These are phyloP conservation scores for Anguilla japonica DNA, from an alignment of 2,113 vertebrate species.

Conservation along the genomic window DNA sequence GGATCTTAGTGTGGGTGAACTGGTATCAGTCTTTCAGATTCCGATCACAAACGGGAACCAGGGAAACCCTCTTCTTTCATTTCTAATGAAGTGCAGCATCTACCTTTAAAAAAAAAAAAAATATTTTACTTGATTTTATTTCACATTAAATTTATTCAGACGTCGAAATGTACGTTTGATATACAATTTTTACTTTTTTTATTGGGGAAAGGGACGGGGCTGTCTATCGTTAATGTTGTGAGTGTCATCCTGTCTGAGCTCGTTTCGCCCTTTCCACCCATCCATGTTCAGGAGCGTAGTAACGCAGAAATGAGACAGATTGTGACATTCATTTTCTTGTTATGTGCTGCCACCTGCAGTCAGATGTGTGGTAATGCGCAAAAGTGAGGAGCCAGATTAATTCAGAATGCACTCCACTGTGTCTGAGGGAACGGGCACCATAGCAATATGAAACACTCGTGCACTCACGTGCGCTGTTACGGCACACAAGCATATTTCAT, in stretches of 20 bases:
- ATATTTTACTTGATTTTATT: neutral
- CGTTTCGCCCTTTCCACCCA: neutral
- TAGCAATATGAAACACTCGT: neutral
- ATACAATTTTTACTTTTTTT: neutral
- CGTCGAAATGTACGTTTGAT: constrained; percentile 14
- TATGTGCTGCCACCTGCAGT: constrained; percentile 12
- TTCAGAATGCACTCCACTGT: neutral
- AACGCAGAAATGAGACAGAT: neutral
- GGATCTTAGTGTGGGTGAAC: neutral
- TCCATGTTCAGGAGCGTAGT: neutral
- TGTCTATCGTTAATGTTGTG: neutral
- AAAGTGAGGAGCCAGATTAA: neutral
- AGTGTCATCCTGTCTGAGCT: neutral
- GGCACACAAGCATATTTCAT: neutral
- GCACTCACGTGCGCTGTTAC: neutral
- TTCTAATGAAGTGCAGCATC: neutral
- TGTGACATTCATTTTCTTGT: neutral
- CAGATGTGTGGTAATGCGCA: neutral
- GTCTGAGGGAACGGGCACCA: neutral
- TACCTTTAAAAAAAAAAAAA: neutral
- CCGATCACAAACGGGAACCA: neutral
- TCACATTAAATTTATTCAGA: neutral
- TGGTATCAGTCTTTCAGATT: neutral
- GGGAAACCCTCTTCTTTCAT: too few species aligned
- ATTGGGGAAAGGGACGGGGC: neutral